These are phyloP conservation scores for Halocynthia roretzi DNA, from an alignment of 23 tunicate genomes.

Conservation along the genomic window DNA sequence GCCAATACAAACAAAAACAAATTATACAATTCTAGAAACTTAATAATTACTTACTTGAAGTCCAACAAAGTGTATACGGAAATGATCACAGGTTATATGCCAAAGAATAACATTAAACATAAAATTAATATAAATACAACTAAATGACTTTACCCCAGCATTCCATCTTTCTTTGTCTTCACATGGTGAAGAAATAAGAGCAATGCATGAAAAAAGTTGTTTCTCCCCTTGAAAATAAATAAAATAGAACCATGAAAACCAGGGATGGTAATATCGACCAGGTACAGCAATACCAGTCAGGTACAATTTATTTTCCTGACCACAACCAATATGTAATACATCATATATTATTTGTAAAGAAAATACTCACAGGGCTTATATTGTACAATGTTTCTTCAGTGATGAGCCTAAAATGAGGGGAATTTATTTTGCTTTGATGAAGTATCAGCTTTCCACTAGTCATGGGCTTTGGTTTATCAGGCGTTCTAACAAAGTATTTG, in stretches of 20 bases:
- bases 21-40: not conserved
- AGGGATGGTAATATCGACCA: not conserved
- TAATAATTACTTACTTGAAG: not conserved
- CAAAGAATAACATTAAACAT: not conserved
- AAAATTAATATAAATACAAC: not conserved
- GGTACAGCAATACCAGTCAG: not conserved
- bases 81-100: not conserved
- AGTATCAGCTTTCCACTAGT: slow-evolving; percentile 22
- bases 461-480: slow-evolving; percentile 11
- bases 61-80: not conserved
- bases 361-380: slow-evolving; percentile 31
- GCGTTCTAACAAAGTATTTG: slow-evolving; percentile 33
- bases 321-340: too few species aligned
- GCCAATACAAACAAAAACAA: not conserved
- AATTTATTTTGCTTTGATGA: slow-evolving; percentile 47
- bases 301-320: too few species aligned
- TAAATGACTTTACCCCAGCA: slow-evolving; percentile 50
- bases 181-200: slow-evolving; percentile 53
- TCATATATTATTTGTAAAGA: not conserved
- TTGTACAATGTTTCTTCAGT: slow-evolving; percentile 34
- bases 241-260: not conserved
- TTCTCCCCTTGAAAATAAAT: slow-evolving; percentile 43
- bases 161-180: slow-evolving; percentile 36
- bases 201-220: slow-evolving; percentile 48
- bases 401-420: slow-evolving; percentile 49